Evolutionary conservation across 23 tunicate species (phyloP).

Genomic region (Trididemnum clinides): DNA sequence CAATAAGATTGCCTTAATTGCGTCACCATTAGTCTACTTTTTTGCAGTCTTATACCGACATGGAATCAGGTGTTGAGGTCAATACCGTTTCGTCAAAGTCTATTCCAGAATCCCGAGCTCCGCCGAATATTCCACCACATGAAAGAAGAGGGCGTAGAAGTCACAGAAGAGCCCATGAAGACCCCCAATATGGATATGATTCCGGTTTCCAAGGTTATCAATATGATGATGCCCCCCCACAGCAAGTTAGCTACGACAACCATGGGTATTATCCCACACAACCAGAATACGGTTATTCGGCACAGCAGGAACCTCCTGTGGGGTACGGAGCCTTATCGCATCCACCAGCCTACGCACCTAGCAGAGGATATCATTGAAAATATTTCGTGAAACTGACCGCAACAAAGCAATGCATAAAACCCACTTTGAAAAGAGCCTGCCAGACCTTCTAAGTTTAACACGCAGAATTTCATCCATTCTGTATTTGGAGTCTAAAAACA

Average conservation of each 20-base stretch:
- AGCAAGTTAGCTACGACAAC: background rate
- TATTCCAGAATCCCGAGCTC: background rate
- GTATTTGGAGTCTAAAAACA: background rate
- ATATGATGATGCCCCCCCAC: background rate
- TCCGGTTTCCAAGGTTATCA: background rate
- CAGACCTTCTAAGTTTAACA: too few relatives aligned
- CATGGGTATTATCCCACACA: conserved; percentile 1
- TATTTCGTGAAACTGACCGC: too few relatives aligned
- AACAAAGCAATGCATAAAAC: too few relatives aligned
- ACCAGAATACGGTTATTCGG: background rate
- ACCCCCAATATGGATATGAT: background rate
- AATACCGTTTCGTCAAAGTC: background rate
- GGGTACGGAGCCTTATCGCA: conserved; percentile 1
- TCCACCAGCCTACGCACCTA: background rate
- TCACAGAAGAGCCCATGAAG: background rate
- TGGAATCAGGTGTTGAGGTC: background rate
- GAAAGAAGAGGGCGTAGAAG: background rate
- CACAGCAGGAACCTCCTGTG: background rate
- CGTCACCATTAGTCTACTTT: too few relatives aligned
- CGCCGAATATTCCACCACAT: background rate
- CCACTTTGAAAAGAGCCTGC: too few relatives aligned
- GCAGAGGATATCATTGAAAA: background rate
- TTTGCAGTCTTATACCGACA: background rate
- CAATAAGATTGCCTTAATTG: too few relatives aligned
- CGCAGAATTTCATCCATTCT: too few relatives aligned